Conservation (phyloP, 2,888 invertebrate genomes). For the Crepidodera aurea region DNA sequence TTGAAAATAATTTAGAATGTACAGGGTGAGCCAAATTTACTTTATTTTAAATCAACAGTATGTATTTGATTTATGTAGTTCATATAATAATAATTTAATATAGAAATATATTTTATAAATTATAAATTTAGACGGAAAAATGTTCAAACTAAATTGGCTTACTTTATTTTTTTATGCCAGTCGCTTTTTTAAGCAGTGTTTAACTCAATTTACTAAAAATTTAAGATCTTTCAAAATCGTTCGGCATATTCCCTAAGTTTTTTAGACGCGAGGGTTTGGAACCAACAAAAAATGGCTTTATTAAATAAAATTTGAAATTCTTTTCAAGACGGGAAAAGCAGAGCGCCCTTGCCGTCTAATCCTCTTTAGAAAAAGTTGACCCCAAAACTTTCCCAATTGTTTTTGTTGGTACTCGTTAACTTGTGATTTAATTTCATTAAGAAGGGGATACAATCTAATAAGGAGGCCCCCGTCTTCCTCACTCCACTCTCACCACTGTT, state of each 20-base stretch:
- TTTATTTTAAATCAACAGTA: too few species aligned
- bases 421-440: conserved; percentile 32
- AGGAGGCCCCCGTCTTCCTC: not conserved
- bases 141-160: too few species aligned
- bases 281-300: not conserved
- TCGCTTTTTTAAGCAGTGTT: too few species aligned
- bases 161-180: too few species aligned
- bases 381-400: conserved; percentile 24
- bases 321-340: not conserved
- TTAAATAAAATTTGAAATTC: conserved; percentile 5
- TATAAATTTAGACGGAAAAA: too few species aligned
- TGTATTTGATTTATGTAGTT: too few species aligned
- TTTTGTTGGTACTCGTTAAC: conserved; percentile 30
- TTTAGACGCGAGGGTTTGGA: not conserved
- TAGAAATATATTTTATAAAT: too few species aligned
- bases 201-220: too few species aligned
- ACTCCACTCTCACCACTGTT: conserved; percentile 42
- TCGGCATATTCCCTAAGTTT: not conserved
- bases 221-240: too few species aligned
- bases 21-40: too few species aligned
- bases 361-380: conserved; percentile 22
- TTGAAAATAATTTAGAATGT: too few species aligned
- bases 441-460: conserved; percentile 30
- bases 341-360: not conserved
- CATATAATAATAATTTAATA: too few species aligned